phyloP scores from a whole-genome alignment of 2,888 invertebrate species.

The Calameuta idolon region DNA sequence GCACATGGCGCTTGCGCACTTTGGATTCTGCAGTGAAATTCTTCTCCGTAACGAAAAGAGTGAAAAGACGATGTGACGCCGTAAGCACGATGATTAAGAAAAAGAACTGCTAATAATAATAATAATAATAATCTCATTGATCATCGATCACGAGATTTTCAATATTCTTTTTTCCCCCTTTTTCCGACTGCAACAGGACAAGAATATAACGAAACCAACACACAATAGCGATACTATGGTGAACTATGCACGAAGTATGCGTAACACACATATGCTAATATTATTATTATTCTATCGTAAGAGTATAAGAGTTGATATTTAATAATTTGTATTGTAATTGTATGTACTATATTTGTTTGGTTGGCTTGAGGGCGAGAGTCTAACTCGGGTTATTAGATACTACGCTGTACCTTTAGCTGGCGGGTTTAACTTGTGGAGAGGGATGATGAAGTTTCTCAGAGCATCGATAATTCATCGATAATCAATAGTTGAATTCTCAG shows the following conservation, averaged over 20 bases:
- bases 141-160: conserved; percentile 31
- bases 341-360: conserved; percentile 67
- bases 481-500: neutral
- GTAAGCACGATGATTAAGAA: conserved; percentile 14
- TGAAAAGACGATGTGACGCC: neutral
- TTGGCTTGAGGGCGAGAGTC: conserved; percentile 68
- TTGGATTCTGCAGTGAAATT: neutral
- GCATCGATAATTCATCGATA: neutral
- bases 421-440: conserved; percentile 37
- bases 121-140: conserved; percentile 28
- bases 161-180: conserved; percentile 27
- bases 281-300: conserved; percentile 65
- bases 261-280: conserved; percentile 42
- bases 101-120: conserved; percentile 26
- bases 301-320: conserved; percentile 66
- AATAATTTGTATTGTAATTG: conserved; percentile 66
- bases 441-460: conserved; percentile 1
- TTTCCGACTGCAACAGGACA: neutral
- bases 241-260: conserved; percentile 45
- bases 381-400: conserved; percentile 68
- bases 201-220: conserved; percentile 6
- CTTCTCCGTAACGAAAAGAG: neutral
- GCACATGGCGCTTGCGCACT: neutral
- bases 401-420: conserved; percentile 67
- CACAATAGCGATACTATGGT: conserved; percentile 18